A percentile compares a stretch with the other conserved stretches of the same genome.
phyloP scores from a whole-genome alignment of 2,888 invertebrate species.

The Drosophila trichaetosa region DNA sequence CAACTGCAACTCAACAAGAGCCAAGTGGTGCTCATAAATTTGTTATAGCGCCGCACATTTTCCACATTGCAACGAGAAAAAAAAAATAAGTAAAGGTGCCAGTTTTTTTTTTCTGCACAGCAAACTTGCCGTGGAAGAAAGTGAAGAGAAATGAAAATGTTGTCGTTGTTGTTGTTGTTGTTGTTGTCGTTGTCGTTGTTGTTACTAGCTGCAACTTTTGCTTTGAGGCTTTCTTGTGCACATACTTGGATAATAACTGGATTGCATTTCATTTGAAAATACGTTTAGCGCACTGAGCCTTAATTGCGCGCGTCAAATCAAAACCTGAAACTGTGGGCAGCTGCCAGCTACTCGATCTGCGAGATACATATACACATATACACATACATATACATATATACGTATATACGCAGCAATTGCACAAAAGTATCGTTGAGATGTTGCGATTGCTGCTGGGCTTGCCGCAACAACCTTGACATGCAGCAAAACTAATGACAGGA shows the following conservation, averaged over 20 bases:
- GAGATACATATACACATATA: background rate
- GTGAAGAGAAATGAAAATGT: conserved; percentile 73
- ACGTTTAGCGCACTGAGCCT: conserved; percentile 67
- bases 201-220: conserved; percentile 43
- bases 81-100: conserved; percentile 37
- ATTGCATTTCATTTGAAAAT: conserved; percentile 75
- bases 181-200: conserved; percentile 20
- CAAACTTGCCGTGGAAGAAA: conserved; percentile 62
- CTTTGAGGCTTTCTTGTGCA: conserved; percentile 58
- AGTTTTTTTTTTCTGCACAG: conserved; percentile 38
- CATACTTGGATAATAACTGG: conserved; percentile 72
- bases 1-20: conserved; percentile 32
- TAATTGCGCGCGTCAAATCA: conserved; percentile 58
- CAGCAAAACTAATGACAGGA: conserved; percentile 74
- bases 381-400: background rate
- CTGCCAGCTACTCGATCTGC: conserved; percentile 16
- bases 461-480: conserved; percentile 76
- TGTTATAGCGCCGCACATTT: conserved; percentile 72
- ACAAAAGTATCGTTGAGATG: conserved; percentile 26
- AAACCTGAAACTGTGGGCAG: conserved; percentile 50
- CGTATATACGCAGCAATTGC: conserved; percentile 16
- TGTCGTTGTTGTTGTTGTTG: conserved; percentile 45
- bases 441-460: conserved; percentile 61
- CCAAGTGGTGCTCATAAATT: conserved; percentile 74
- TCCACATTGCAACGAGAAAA: conserved; percentile 61